Conservation (phyloP, 2,113 vertebrate species). For the Caranx ignobilis region DNA sequence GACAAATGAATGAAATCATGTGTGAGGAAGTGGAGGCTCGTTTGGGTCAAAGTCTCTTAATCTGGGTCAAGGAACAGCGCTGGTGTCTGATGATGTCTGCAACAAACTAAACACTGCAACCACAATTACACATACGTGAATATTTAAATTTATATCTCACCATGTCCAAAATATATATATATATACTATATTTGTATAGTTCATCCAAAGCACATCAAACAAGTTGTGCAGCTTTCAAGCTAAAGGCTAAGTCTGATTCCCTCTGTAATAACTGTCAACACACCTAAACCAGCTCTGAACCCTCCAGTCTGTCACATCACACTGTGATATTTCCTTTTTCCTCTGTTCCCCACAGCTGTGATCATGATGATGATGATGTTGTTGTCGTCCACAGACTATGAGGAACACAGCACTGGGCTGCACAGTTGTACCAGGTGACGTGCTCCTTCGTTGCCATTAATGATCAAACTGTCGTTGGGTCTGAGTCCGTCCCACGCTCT, state of each 20-base stretch:
- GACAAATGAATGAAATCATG: constrained; percentile 66
- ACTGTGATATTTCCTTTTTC: no score
- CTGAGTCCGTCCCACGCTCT: neutral
- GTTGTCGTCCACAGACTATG: neutral
- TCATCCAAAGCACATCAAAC: neutral
- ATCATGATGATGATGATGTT: no score
- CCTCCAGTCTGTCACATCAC: no score
- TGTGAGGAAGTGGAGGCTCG: constrained; percentile 61
- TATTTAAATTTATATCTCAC: neutral
- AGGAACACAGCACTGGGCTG: neutral
- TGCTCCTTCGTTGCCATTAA: neutral
- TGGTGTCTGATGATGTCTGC: constrained; percentile 49
- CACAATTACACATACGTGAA: neutral
- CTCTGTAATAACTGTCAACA: neutral
- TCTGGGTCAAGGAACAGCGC: constrained; percentile 59
- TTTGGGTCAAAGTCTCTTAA: constrained; percentile 46
- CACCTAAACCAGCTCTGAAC: no score
- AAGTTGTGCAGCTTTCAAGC: neutral
- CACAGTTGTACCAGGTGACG: neutral
- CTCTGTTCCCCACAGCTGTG: no score
- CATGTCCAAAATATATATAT: neutral
- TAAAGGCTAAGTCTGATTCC: neutral
- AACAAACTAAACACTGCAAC: constrained; percentile 12
- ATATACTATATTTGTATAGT: neutral
- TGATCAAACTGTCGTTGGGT: neutral